Evolutionary conservation across 2,888 invertebrate species (phyloP), one percentile per base, ranked within the genome.

Genomic region (Clanis bilineata): DNA sequence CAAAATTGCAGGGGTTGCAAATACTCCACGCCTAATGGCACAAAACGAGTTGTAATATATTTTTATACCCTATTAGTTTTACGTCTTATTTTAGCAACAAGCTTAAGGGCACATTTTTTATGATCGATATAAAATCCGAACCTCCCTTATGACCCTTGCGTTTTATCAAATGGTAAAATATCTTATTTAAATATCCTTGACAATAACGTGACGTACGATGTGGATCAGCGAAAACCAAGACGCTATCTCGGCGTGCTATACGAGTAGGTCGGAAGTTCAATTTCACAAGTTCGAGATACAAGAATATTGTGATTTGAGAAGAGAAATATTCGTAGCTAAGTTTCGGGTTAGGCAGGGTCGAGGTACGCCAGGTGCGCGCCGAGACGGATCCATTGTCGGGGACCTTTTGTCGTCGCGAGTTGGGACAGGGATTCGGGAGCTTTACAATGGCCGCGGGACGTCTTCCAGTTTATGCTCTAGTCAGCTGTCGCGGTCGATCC

Each of bases 1-100:
- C 80, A 72, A 82, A 86, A 86, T 74, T 84, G 88, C 89, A 89
- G 83, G 90, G 90, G 91, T 86, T 86, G 89, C 90, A 82, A 89
- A 89, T 88, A 85, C 79, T 79, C 72, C 75, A 82, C 74, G 75
- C 80, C 79, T 85, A 86, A 86, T 85, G 80, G 83, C 83, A 84
- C 81, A 78, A 80, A 86, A 88, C 87, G 81, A 80, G 87, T 88
- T 80, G 77, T 72, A 73, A 80, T 79, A 69, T 61, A 74, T 74
- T 70, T 66, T 64, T 66, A 70, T 64, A 60, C 67, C 59, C 67
- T 65, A 64, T 72, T 70, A 57, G 59, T 66, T 71, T 76, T 70
- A 77, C 75, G 71, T 69, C 77, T 76, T 75, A 72, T 73, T 77
- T 59, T 59, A 23, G 25, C 44, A 45, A 44, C 58, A 39, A 25